A percentile compares a stretch with the other conserved stretches of the same genome.
phyloP scores from a whole-genome alignment of 1,140 invertebrate species.

The Agrilus planipennis region DNA sequence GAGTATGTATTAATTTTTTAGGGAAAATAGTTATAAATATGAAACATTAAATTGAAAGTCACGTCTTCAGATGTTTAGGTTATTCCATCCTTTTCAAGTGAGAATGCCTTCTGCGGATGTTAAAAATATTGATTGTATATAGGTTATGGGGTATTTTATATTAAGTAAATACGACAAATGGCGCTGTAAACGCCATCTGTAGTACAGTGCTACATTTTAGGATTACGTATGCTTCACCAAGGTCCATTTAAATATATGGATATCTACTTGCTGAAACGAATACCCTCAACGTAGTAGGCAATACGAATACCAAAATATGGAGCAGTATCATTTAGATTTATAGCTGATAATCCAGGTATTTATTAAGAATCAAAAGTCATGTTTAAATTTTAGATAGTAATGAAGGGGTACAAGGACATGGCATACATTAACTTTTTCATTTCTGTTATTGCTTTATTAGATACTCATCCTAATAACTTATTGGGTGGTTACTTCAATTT shows the following conservation, averaged over 20 bases:
- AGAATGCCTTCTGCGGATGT: no score
- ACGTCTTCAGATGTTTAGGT: no score
- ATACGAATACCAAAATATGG: constrained; percentile 56
- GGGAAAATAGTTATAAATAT: no score
- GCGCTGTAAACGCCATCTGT: constrained; percentile 38
- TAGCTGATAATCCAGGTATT: constrained; percentile 60
- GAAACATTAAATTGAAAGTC: no score
- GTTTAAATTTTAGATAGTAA: not conserved
- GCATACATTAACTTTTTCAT: constrained; percentile 62
- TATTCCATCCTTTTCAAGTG: no score
- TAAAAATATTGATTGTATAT: no score
- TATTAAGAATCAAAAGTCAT: not conserved
- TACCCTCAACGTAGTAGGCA: constrained; percentile 59
- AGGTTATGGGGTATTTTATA: constrained; percentile 48
- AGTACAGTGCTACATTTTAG: constrained; percentile 39
- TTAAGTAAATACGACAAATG: constrained; percentile 39
- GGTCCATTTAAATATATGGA: no score
- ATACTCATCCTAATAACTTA: no score
- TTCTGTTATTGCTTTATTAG: no score
- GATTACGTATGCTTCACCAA: constrained; percentile 46
- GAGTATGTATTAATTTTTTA: no score
- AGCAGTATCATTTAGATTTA: constrained; percentile 55
- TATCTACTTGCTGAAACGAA: no score
- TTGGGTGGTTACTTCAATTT: no score
- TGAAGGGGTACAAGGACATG: constrained; percentile 49